Evolutionary conservation across 2,888 invertebrate species (phyloP), one percentile per base, ranked within the genome.

Genomic region (Pristionchus entomophagus): DNA sequence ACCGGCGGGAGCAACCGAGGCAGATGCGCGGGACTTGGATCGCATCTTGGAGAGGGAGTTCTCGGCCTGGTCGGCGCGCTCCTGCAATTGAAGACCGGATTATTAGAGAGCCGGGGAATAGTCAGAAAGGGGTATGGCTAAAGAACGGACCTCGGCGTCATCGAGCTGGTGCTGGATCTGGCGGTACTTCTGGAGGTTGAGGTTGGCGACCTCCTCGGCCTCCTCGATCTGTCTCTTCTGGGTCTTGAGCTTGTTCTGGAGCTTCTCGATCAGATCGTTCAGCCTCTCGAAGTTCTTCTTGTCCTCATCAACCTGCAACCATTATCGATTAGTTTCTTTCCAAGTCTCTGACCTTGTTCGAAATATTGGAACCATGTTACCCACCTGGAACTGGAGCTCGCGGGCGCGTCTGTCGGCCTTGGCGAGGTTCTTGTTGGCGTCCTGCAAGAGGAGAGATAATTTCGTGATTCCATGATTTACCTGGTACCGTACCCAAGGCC

Each of bases 181-280:
- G 90, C 94, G 94, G 94, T 94, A 95, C 92, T 95, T 95, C 89
- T 94, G 94, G 90, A 95, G 93, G 92, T 95, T 95, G 85, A 94
- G 92, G 89, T 94, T 94, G 88, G 95, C 95, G 85, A 95, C 92
- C 53, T 77, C 77, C 59, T 73, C 91, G 87, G 95, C 94, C 90
- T 95, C 95, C 88, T 95, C 95, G 87, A 95, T 94, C 92, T 95
- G 95, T 88, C 94, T 93, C 93, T 95, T 95, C 94, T 94, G 95
- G 87, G 94, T 94, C 93, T 94, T 95, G 92, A 95, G 94, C 93
- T 95, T 95, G 91, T 93, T 92, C 89, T 94, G 94, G 86, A 95
- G 94, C 91, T 94, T 94, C 91, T 95, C 95, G 88, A 94, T 94
- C 89, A 94, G 92, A 88, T 94, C 94, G 89, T 94, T 94, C 86